Base-by-base conservation (phyloP, 2,113 vertebrate species). In the Ibidorhyncha struthersii region DNA sequence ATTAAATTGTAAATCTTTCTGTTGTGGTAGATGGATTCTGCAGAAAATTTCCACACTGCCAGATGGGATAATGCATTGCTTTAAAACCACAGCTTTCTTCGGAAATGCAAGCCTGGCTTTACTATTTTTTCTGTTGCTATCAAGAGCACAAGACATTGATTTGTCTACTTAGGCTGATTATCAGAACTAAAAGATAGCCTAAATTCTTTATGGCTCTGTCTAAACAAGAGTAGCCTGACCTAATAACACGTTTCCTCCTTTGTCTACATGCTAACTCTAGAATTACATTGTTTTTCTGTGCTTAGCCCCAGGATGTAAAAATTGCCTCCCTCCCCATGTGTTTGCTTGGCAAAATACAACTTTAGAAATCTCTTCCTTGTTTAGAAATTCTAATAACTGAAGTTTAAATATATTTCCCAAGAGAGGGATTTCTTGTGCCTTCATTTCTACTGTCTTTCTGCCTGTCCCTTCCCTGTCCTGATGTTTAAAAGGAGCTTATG, bases 111-210 rank as follows among this genome's bases (percentile, higher is more conserved):
- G 20, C 40, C 19, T 45, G 63, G 32, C 22, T 72, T 67, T 17
- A 32, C 13, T 89, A 5, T 86, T 89, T 96, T 86, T 78, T 92
- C 74, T 72, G 3, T 45, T 89, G 32, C 45, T 89, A 40, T 82
- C 70, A 79, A 73, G 77, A 85, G 41, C 38, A 67, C 89, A 84
- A 91, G 62, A 72, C 32, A 58, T 81, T 86, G 82, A 95, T 96
- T 94, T 92, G 49, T 81, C 85, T 91, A 71, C 45, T 90, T 55
- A 86, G 79, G 32, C 38, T 90, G 85, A 92, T 92, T 82, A 87
- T n/a, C 36, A 77, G 56, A 71, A 89, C 19, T 50, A 36, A 72
- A 90, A 77, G 53, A 73, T 16, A 77, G 40, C 22, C 52, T 87
- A 56, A 84, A 85, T 91, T 95, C 53, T 89, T 53, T 53, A 22